Base-by-base conservation (phyloP, 2,797 vertebrate genomes). In the Parauchenoglanis ngamensis region DNA sequence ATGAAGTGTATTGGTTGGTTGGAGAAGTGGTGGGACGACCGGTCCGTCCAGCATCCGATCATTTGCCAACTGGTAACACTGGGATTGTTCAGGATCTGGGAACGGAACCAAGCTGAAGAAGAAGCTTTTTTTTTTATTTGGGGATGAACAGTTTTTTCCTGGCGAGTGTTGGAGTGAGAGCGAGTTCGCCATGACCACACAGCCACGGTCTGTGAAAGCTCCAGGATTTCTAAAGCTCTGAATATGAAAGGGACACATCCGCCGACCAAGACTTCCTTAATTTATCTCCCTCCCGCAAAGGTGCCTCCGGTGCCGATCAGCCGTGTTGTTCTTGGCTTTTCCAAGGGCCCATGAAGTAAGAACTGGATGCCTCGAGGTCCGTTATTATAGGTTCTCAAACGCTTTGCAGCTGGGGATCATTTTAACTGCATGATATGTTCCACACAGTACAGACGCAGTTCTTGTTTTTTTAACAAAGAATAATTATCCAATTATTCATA, bases 21-120 rank as follows among this genome's bases (percentile, higher is more conserved):
- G 40, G 65, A 17, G 56, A 6, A 10, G 40, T 4, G 28, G 57
- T 44, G 78, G 56, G 21, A 25, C 35, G 78, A 44, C 11, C 4
- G 4, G 12, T 19, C 28, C 19, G 21, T 79, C 78, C 40, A 52
- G 67, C 65, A 72, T 15, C 15, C 13, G 15, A 8, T 70, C 35
- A 46, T n/a, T 80, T 68, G 56, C 86, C n/a, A 75, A 73, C 44
- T 21, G 6, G 61, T 87, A 63, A 82, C 46, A 23, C 46, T 21
- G 68, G 63, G 61, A 68, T 79, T 68, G 59, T 85, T 85, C 28
- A 28, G 85, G 46, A n/a, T 86, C 85, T 3, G 80, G 70, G 57
- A 83, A 83, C 25, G 57, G 79, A 49, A 87, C 44, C 68, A 83
- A 83, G 44, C 12, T 28, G 5, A 63, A 54, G 67, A 31, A 81